A percentile compares a stretch with the other conserved stretches of the same genome.
These are phyloP conservation scores for Drosophila mettleri DNA, from an alignment of 2,888 invertebrate genomes.

Conservation along the genomic window DNA sequence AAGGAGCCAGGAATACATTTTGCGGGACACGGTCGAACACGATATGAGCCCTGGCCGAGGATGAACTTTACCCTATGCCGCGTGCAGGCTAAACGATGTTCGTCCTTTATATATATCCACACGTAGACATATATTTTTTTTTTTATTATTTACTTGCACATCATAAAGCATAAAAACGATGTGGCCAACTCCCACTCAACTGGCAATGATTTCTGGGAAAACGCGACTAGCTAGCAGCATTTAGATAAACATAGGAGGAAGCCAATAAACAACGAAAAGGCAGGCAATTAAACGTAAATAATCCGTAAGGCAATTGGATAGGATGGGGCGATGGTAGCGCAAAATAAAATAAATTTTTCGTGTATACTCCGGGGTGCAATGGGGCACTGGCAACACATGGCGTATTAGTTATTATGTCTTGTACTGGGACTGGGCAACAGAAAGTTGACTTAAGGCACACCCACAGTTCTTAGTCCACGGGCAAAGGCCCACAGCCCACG, in stretches of 20 bases:
- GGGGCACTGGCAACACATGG: slow-evolving; percentile 20
- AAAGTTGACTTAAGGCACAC: slow-evolving; percentile 62
- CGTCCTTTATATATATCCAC: not conserved
- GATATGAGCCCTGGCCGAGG: not conserved
- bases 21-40: slow-evolving; percentile 1
- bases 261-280: slow-evolving; percentile 51
- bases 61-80: slow-evolving; percentile 13
- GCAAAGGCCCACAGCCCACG: slow-evolving; percentile 38
- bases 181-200: not conserved
- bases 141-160: slow-evolving; percentile 33
- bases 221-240: slow-evolving; percentile 19
- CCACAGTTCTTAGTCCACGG: no score
- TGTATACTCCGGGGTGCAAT: slow-evolving; percentile 49
- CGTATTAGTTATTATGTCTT: slow-evolving; percentile 57
- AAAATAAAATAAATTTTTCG: slow-evolving; percentile 43
- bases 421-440: slow-evolving; percentile 3
- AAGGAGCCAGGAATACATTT: not conserved
- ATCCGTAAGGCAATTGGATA: slow-evolving; percentile 26
- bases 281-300: slow-evolving; percentile 62
- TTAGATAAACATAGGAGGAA: slow-evolving; percentile 45
- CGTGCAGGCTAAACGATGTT: slow-evolving; percentile 6
- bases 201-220: slow-evolving; percentile 50
- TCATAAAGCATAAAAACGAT: slow-evolving; percentile 34
- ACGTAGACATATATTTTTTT: not conserved
- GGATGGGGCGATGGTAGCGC: not conserved